Base-by-base conservation (phyloP, 2,888 invertebrate species). In the Luffia ferchaultella region DNA sequence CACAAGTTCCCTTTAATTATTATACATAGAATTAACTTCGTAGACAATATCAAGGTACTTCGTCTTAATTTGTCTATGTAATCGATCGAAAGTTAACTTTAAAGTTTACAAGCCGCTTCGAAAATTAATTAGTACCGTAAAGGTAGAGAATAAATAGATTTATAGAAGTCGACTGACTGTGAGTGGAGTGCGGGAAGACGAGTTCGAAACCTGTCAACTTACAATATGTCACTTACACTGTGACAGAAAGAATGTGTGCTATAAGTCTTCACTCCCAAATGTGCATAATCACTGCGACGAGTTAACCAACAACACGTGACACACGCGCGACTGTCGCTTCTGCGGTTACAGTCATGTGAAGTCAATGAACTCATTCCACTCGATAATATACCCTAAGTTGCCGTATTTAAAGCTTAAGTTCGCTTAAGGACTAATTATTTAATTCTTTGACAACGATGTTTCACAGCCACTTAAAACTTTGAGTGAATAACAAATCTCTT, bases 381-480 rank as follows among this genome's bases (percentile, higher is more conserved):
- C 64, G 62, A 73, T 63, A 68, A 59, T 63, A 57, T 53, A 63
- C 70, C 61, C 60, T 76, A 65, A 55, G 46, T 19, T 30, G 42
- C 50, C 52, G 45, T 40, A 2, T 49, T 53, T 65, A 74, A 61
- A 65, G 72, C 59, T 53, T 50, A 53, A 61, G 63, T 60, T 63
- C 54, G 58, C 59, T 60, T 59, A 61, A 57, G 53, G 47, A 57
- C 52, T 64, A 65, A 61, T 71, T 68, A 69, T 75, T 74, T 75
- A 74, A 79, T 73, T 74, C 75, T 76, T 76, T 71, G 70, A 73
- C 73, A 70, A 75, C 72, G 70, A 71, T 77, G 76, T 77, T 78
- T 79, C 79, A 75, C 78, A 80, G 76, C 71, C 79, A 78, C 80
- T 80, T 80, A 78, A 80, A 82, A 80, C 69, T 80, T 74, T 70